phyloP scores from a whole-genome alignment of 2,113 vertebrate genomes.

The Nesoenas mayeri region DNA sequence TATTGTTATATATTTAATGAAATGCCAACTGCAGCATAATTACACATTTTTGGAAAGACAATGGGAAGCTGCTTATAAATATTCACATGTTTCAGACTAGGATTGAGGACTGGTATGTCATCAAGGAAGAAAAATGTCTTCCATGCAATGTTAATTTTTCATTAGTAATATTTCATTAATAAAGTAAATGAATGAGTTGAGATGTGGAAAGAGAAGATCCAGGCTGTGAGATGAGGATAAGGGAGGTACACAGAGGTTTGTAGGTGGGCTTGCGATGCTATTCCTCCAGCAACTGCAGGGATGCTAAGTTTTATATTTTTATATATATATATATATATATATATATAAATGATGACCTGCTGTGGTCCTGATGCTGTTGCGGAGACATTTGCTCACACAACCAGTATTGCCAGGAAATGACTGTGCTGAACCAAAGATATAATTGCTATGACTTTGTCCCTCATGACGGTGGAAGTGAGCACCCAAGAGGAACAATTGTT shows the following conservation, averaged over 20 bases:
- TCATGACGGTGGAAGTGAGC: neutral
- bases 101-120: neutral
- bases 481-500: neutral
- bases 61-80: constrained; percentile 7
- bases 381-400: neutral
- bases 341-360: neutral
- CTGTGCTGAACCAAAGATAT: neutral
- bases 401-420: neutral
- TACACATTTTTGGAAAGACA: constrained; percentile 12
- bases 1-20: constrained; percentile 2
- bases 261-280: neutral
- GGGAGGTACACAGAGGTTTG: neutral
- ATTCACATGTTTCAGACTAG: constrained; percentile 5
- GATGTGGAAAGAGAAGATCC: neutral
- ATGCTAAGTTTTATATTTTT: neutral
- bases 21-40: neutral
- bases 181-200: neutral
- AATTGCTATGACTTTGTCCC: neutral
- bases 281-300: neutral
- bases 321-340: no score
- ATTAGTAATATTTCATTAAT: constrained; percentile 9
- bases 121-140: neutral
- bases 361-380: neutral
- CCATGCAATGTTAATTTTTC: neutral
- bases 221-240: neutral